These are phyloP conservation scores for Ylistrum balloti DNA, from an alignment of 1,140 invertebrate genomes.

Conservation along the genomic window DNA sequence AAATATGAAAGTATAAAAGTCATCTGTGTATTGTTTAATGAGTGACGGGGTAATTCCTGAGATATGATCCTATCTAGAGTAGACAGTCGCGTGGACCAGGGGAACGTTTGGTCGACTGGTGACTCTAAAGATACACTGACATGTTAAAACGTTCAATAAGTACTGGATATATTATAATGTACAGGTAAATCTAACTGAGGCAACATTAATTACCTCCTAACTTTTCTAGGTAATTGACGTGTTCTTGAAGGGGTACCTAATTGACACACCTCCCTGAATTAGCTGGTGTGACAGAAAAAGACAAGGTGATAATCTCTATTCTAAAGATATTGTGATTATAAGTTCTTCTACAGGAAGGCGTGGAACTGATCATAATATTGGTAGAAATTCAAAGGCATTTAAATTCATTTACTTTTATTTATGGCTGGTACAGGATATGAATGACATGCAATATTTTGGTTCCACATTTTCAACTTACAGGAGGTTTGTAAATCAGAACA, in stretches of 20 bases:
- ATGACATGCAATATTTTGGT: background rate
- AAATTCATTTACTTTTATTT: background rate
- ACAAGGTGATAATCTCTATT: background rate
- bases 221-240: background rate
- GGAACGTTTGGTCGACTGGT: background rate
- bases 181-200: background rate
- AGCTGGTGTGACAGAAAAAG: background rate
- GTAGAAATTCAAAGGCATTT: background rate
- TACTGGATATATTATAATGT: too few species aligned
- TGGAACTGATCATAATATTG: conserved; percentile 15
- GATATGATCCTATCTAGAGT: background rate
- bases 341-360: background rate
- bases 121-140: background rate
- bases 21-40: background rate
- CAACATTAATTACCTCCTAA: background rate
- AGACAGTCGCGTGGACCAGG: background rate
- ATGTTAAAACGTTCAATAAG: background rate
- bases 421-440: background rate
- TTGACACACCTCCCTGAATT: background rate
- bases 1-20: background rate
- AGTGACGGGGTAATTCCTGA: background rate
- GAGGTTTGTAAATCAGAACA: background rate
- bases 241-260: background rate
- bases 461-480: background rate
- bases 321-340: background rate